Evolutionary conservation across 37 sponge, comb jelly and placozoan genomes (phyloP).

Genomic region (Theonella swinhoei): DNA sequence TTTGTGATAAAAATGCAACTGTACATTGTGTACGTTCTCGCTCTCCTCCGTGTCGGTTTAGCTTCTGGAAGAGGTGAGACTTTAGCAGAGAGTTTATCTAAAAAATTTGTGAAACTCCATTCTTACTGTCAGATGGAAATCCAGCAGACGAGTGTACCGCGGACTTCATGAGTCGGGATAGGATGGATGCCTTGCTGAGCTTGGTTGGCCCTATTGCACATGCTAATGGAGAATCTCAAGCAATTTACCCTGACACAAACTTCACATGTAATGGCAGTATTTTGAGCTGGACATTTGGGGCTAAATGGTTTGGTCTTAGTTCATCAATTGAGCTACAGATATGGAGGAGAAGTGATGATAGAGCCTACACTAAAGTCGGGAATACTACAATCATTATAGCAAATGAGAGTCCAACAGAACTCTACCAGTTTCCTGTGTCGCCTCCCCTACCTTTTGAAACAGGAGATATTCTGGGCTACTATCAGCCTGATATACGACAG

Average conservation of each 20-base stretch:
- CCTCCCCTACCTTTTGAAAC: not conserved
- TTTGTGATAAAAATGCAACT: too few species aligned
- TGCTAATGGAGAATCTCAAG: not conserved
- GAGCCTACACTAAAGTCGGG: not conserved
- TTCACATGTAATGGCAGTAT: not conserved
- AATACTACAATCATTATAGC: not conserved
- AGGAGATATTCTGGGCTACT: not conserved
- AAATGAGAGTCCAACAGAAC: not conserved
- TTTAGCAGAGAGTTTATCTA: not conserved
- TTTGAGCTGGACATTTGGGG: not conserved
- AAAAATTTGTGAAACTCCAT: not conserved
- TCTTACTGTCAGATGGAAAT: too few species aligned
- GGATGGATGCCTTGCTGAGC: not conserved
- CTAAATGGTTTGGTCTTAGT: not conserved
- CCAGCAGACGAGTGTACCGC: not conserved
- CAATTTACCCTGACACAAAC: not conserved
- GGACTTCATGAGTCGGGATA: not conserved
- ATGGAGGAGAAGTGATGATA: not conserved
- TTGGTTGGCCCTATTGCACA: not conserved
- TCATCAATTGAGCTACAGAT: not conserved
- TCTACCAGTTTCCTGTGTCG: not conserved
- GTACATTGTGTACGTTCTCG: not conserved
- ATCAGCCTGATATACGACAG: not conserved
- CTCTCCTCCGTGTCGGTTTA: not conserved
- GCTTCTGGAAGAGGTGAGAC: not conserved